Evolutionary conservation across 2,797 vertebrate species (phyloP), one percentile per base, ranked within the genome.

Genomic region (Propithecus perrieri): DNA sequence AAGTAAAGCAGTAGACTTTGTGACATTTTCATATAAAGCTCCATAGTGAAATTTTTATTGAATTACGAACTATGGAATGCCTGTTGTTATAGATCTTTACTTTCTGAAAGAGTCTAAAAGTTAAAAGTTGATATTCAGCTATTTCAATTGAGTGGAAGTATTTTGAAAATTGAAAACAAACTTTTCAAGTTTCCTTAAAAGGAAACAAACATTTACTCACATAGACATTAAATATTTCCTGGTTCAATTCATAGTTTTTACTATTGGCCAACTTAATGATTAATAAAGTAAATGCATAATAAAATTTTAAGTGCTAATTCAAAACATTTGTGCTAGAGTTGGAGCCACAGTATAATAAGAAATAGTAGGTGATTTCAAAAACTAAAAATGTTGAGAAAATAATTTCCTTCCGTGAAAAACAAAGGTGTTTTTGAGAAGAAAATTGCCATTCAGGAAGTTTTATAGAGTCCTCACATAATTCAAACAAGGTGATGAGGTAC

Each of bases 391-490:
- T 80, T 86, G 50, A 83, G 65, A 50, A 94, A 96, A 79, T 96
- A 89, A 83, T 91, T 83, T 95, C 65, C 30, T 71, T 79, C 24
- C 33, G 12, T 48, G 30, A 57, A 93, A 87, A 95, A 76, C 67
- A 92, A 83, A 97, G 92, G 61, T 71, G 61, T 35, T 96, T 95
- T 95, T 95, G 87, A 92, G 43, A 89, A 46, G 61, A 65, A 72
- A 88, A 89, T 7, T 0, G 4, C 50, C 12, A 46, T 75, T 75
- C 55, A 43, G 55, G 63, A 95, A 88, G 22, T 38, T 96, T 88
- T 91, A 41, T 59, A 46, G 69, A 65, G 6, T 30, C 13, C 12
- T 89, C 65, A 10, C 0, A 0, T 85, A 94, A 91, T 75, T 72
- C 74, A 95, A 46, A 46, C 24, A 93, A 84, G 14, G 26, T 38